Base-by-base conservation (phyloP, 2,888 invertebrate species). In the Rhingia campestris region DNA sequence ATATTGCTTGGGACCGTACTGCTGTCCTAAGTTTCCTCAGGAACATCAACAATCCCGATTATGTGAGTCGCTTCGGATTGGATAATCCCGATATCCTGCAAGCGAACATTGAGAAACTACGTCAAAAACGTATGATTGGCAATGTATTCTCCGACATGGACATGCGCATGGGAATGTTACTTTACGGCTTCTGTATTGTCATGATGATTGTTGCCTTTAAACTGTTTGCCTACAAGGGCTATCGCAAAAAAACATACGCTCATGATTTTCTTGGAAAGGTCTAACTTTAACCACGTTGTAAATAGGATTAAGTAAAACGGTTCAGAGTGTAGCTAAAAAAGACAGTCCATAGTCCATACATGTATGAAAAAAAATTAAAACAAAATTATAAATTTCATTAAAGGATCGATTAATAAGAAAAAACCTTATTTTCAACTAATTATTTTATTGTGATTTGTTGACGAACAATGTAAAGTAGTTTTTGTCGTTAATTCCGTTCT, bases 151-250 rank as follows among this genome's bases (percentile, higher is more conserved):
- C 91, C 33, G 92, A 92, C 84, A 90, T 92, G 90, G 96, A 96
- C 91, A 94, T 96, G 90, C 94, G 95, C 89, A 94, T 96, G 92
- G 94, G 95, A 91, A 94, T 96, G 91, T 92, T 95, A 87, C 92
- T 96, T 88, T 96, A 96, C 92, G 92, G 95, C 88, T 93, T 94
- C 89, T 96, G 96, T 90, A 94, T 95, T 88, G 91, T 94, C 88
- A 94, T 96, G 91, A 93, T 97, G 90, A 92, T 95, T 87, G 89
- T 96, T 89, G 95, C 96, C 86, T 94, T 96, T 88, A 93, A 95
- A 89, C 93, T 95, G 91, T 96, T 97, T 91, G 93, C 95, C 87
- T 94, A 89, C 22, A 90, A 90, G 75, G 89, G 90, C 14, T 95
- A 95, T 91, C 94, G 94, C 89, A 96, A 95, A 91, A 96, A 95